Evolutionary conservation across 92 coral and sea anemone genomes (phyloP).

Genomic region (Palythoa grandiflora): DNA sequence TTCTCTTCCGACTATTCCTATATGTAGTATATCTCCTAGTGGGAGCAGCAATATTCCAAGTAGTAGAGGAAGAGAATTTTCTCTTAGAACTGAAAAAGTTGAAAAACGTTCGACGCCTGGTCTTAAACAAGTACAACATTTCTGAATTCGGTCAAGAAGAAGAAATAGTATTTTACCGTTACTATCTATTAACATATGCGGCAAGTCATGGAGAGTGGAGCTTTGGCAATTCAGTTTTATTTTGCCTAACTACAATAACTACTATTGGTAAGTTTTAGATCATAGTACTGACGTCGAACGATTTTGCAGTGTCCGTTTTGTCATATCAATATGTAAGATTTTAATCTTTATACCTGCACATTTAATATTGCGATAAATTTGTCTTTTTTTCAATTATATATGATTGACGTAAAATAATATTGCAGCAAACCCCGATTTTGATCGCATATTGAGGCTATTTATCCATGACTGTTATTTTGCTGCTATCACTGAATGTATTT

Average conservation of each 20-base stretch:
- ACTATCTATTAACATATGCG: not conserved
- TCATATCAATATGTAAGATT: too few species aligned
- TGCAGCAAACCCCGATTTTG: too few species aligned
- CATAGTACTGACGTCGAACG: not conserved
- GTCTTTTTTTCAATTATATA: too few species aligned
- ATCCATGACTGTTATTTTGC: too few species aligned
- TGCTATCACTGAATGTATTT: too few species aligned
- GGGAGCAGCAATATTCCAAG: constrained; percentile 78
- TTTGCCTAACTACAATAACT: constrained; percentile 71
- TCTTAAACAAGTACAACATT: constrained; percentile 74
- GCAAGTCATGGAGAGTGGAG: constrained; percentile 55
- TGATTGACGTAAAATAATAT: too few species aligned
- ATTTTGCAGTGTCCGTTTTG: too few species aligned
- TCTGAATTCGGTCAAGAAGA: constrained; percentile 50
- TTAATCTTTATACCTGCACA: too few species aligned
- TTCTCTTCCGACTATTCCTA: constrained; percentile 25
- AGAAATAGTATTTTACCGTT: not conserved
- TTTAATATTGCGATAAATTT: too few species aligned
- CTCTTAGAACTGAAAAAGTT: constrained; percentile 1
- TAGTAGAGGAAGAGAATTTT: constrained; percentile 59
- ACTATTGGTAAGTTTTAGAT: constrained; percentile 72
- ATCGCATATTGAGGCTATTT: too few species aligned
- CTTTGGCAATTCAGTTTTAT: constrained; percentile 71
- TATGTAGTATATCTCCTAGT: constrained; percentile 57
- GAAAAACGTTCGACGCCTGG: constrained; percentile 39